A percentile compares a stretch with the other conserved stretches of the same genome.
These are phyloP conservation scores for Nephrocerus scutellatus DNA, from an alignment of 2,888 invertebrate genomes.

Conservation along the genomic window DNA sequence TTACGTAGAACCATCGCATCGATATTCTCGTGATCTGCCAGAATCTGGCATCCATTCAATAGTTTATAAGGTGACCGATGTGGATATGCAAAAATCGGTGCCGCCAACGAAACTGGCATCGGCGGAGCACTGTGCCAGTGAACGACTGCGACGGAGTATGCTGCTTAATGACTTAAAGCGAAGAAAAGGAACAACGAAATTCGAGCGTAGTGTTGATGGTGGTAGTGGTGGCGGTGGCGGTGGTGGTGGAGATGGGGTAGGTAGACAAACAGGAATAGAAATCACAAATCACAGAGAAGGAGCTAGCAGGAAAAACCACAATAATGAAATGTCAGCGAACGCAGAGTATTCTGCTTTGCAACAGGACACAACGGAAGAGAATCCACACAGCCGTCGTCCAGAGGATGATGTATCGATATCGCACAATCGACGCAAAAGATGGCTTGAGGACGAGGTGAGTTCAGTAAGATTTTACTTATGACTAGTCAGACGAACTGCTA, in stretches of 20 bases:
- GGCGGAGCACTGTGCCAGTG: slow-evolving; percentile 45
- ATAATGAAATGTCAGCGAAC: too few species aligned
- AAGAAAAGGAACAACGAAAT: slow-evolving; percentile 23
- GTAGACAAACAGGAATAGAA: too few species aligned
- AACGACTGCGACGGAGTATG: slow-evolving; percentile 37
- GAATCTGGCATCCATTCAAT: slow-evolving; percentile 65
- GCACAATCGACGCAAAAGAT: slow-evolving; percentile 51
- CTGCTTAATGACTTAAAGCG: slow-evolving; percentile 30
- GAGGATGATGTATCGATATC: slow-evolving; percentile 23
- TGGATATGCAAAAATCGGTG: slow-evolving; percentile 48
- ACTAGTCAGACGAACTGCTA: too few species aligned
- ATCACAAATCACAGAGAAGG: too few species aligned
- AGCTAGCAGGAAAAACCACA: too few species aligned
- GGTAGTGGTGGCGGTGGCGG: not conserved
- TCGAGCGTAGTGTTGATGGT: slow-evolving; percentile 8
- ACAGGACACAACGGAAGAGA: too few species aligned
- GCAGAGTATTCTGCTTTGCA: too few species aligned
- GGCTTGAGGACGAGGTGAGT: slow-evolving; percentile 61
- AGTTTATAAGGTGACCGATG: slow-evolving; percentile 76
- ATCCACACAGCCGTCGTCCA: not conserved
- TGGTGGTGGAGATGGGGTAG: slow-evolving; percentile 11
- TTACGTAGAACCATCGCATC: slow-evolving; percentile 62
- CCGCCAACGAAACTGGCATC: slow-evolving; percentile 19
- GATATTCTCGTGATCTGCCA: slow-evolving; percentile 49
- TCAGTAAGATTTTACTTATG: too few species aligned